phyloP scores from a whole-genome alignment of 30 jellyfish, hydroid and myxozoan genomes.

The Aurelia sp. region DNA sequence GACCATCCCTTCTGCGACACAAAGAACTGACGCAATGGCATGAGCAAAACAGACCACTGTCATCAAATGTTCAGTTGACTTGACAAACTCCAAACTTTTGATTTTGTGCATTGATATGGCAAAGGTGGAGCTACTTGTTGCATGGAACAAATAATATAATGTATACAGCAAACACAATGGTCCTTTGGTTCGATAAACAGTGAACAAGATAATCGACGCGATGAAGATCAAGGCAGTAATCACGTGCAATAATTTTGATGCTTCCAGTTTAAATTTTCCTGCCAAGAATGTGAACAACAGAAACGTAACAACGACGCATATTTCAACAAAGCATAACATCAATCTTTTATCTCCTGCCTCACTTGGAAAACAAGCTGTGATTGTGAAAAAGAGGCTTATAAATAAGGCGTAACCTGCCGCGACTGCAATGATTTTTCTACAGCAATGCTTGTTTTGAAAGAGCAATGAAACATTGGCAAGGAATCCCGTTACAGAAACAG shows the following conservation, averaged over 20 bases:
- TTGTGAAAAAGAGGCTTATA: not conserved
- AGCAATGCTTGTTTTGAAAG: not conserved
- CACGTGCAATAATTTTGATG: conserved; percentile 7
- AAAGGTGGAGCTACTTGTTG: not conserved
- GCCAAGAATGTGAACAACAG: not conserved
- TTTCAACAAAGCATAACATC: conserved; percentile 16
- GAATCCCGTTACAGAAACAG: not conserved
- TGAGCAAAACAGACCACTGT: not conserved
- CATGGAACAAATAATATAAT: not conserved
- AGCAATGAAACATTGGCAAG: not conserved
- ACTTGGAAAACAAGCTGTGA: not conserved
- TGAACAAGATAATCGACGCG: not conserved
- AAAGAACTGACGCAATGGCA: not conserved
- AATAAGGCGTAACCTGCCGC: conserved; percentile 3
- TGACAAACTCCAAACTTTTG: not conserved
- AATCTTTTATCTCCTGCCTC: conserved; percentile 5
- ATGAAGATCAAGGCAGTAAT: not conserved
- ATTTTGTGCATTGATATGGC: not conserved
- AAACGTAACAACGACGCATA: conserved; percentile 9
- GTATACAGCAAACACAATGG: not conserved
- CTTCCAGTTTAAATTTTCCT: not conserved
- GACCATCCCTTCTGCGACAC: not conserved
- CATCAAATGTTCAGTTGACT: not conserved
- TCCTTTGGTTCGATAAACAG: not conserved
- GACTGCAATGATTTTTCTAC: not conserved